Conservation (phyloP, 2,888 invertebrate genomes). For the Tinea pellionella region DNA sequence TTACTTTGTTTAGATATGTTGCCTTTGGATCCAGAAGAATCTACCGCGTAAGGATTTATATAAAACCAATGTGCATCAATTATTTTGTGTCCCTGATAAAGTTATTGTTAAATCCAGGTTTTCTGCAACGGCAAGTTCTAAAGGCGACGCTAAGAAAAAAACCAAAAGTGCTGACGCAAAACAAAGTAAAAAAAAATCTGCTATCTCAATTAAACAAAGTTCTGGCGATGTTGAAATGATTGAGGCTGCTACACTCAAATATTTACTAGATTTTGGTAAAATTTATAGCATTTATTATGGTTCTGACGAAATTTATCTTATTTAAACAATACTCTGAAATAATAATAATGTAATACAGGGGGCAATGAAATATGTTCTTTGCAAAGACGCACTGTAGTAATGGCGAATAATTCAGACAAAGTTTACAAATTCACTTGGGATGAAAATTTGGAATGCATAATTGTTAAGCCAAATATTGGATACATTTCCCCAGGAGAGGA, state of each 20-base stretch:
- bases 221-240: slow-evolving; percentile 22
- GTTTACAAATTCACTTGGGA: slow-evolving; percentile 54
- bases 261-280: slow-evolving; percentile 50
- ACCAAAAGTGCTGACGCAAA: slow-evolving; percentile 32
- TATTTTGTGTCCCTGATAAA: too few relatives aligned
- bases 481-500: slow-evolving; percentile 61
- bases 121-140: slow-evolving; percentile 30
- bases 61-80: background rate
- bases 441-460: slow-evolving; percentile 31
- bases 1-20: slow-evolving; percentile 54
- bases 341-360: slow-evolving; percentile 26
- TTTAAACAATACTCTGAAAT: background rate
- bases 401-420: slow-evolving; percentile 59
- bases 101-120: background rate
- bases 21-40: slow-evolving; percentile 43
- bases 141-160: slow-evolving; percentile 24
- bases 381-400: slow-evolving; percentile 44
- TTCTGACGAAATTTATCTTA: too few relatives aligned
- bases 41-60: background rate
- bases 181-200: slow-evolving; percentile 33
- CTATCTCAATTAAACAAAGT: slow-evolving; percentile 33
- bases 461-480: slow-evolving; percentile 49
- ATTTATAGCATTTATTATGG: too few relatives aligned
- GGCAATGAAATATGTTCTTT: slow-evolving; percentile 47
- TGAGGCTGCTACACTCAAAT: slow-evolving; percentile 45